Conservation (phyloP, 2,888 invertebrate genomes). For the Caenorhabditis sp. region DNA sequence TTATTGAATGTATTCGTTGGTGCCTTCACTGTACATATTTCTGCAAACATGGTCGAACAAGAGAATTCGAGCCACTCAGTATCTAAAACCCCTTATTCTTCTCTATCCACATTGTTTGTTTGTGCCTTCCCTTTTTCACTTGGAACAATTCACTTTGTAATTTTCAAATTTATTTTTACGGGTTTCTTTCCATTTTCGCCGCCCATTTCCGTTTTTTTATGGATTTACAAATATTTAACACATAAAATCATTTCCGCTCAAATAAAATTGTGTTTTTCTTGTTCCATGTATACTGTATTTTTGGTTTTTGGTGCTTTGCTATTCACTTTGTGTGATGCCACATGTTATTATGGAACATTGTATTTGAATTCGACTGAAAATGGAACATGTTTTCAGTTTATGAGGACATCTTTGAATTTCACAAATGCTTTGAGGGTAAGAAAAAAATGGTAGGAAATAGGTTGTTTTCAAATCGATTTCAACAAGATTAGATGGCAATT, state of each 20-base stretch:
- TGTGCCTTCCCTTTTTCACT: neutral
- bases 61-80: conserved; percentile 47
- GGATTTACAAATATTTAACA: neutral
- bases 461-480: too few species aligned
- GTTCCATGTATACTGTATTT: neutral
- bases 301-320: neutral
- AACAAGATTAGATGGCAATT: too few species aligned
- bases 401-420: conserved; percentile 26
- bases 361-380: conserved; percentile 12
- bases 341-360: conserved; percentile 28
- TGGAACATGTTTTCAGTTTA: conserved; percentile 27
- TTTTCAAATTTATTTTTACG: neutral
- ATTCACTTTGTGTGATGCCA: conserved; percentile 5
- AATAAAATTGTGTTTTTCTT: neutral
- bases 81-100: conserved; percentile 20
- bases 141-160: neutral
- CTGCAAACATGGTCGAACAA: conserved; percentile 34
- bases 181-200: neutral
- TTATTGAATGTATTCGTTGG: conserved; percentile 46
- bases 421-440: conserved; percentile 25
- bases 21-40: conserved; percentile 43
- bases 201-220: neutral
- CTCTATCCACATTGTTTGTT: neutral
- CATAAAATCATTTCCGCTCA: too few species aligned
- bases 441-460: too few species aligned